Evolutionary conservation across 2,113 vertebrate species (phyloP).

Genomic region (Gadus chalcogrammus): DNA sequence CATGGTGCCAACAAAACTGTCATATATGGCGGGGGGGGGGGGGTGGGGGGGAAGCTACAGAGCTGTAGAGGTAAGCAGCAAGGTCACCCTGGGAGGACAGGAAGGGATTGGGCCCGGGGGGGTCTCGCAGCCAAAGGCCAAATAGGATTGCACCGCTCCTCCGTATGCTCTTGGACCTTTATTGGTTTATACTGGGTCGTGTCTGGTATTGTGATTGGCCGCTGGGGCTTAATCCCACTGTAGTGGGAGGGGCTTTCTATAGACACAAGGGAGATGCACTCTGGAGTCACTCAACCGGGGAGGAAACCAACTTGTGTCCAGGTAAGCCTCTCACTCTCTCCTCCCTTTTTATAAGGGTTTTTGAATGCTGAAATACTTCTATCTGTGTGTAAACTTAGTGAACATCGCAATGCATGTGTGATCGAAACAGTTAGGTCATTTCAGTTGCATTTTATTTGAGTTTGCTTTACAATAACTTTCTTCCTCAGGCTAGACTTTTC

Average conservation of each 20-base stretch:
- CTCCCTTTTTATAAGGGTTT: background rate
- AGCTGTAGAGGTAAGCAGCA: background rate
- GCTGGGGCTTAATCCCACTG: constrained; percentile 46
- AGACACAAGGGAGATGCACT: constrained; percentile 42
- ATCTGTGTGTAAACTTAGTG: too few relatives aligned
- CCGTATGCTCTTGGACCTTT: constrained; percentile 14
- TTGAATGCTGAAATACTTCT: background rate
- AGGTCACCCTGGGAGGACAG: background rate
- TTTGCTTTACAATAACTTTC: too few relatives aligned
- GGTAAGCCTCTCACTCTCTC: constrained; percentile 46
- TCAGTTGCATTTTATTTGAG: too few relatives aligned
- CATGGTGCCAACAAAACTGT: too few relatives aligned
- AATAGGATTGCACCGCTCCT: constrained; percentile 1
- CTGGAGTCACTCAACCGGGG: constrained; percentile 35
- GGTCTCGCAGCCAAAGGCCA: constrained; percentile 3
- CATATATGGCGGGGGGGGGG: too few relatives aligned
- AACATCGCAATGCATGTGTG: too few relatives aligned
- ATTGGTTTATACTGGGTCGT: constrained; percentile 38
- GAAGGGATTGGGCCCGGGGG: constrained; percentile 12
- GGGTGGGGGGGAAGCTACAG: background rate
- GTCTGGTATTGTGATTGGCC: constrained; percentile 48
- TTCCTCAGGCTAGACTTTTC: too few relatives aligned
- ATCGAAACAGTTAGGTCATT: too few relatives aligned
- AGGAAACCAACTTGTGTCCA: constrained; percentile 49
- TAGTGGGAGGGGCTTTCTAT: constrained; percentile 34